Evolutionary conservation across 2,888 invertebrate species (phyloP).

Genomic region (Perithous albicinctus): DNA sequence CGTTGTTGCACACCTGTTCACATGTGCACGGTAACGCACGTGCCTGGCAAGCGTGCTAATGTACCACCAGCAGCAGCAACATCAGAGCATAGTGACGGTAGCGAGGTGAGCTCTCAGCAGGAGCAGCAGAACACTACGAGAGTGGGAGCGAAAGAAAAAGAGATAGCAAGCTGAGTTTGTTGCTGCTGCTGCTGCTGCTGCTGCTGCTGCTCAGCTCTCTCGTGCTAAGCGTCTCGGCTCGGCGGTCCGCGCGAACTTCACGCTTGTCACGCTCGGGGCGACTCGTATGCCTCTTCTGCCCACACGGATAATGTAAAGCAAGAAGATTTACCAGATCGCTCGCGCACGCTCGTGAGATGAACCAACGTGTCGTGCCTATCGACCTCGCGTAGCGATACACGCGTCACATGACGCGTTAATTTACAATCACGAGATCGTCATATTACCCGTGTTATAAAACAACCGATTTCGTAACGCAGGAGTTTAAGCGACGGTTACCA

Average conservation of each 20-base stretch:
- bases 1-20: slow-evolving; percentile 61
- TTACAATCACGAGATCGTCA: neutral
- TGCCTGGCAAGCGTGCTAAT: slow-evolving; percentile 58
- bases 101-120: slow-evolving; percentile 38
- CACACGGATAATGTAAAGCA: slow-evolving; percentile 41
- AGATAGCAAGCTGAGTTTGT: slow-evolving; percentile 38
- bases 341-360: slow-evolving; percentile 25
- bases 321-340: slow-evolving; percentile 31
- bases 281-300: slow-evolving; percentile 57
- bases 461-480: neutral
- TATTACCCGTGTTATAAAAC: neutral
- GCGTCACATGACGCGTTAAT: neutral
- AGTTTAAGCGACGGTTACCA: neutral
- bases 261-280: slow-evolving; percentile 75
- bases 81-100: slow-evolving; percentile 47
- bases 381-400: slow-evolving; percentile 8
- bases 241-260: slow-evolving; percentile 70
- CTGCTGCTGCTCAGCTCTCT: slow-evolving; percentile 27
- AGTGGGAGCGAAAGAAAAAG: slow-evolving; percentile 40
- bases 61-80: slow-evolving; percentile 41
- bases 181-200: slow-evolving; percentile 23
- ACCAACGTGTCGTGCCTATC: slow-evolving; percentile 21
- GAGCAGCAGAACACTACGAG: slow-evolving; percentile 31
- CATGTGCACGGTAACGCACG: slow-evolving; percentile 58
- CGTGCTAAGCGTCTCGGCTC: slow-evolving; percentile 39